Percentiles rank a stretch among this genome's conserved stretches.
Evolutionary conservation across 1,140 invertebrate species (phyloP).

Genomic region (Drosophila mayri): DNA sequence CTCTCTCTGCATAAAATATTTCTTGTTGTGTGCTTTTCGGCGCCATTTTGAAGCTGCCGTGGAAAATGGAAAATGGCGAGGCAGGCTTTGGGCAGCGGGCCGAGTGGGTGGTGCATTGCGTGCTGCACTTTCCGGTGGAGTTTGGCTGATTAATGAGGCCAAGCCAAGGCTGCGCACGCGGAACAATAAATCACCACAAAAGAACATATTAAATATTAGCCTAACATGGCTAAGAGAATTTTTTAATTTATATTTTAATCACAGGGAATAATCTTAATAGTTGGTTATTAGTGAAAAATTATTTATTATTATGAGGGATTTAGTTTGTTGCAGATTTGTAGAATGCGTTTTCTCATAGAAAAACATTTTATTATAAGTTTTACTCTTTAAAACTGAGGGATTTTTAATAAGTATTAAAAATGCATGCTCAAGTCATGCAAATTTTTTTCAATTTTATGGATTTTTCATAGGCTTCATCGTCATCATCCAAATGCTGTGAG

Average conservation of each 20-base stretch:
- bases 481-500: constrained; percentile 4
- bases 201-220: constrained; percentile 14
- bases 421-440: not conserved
- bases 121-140: constrained; percentile 35
- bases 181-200: constrained; percentile 34
- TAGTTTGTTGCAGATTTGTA: too few species aligned
- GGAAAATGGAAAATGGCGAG: constrained; percentile 30
- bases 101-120: constrained; percentile 52
- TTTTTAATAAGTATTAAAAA: too few species aligned
- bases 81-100: not conserved
- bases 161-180: constrained; percentile 33
- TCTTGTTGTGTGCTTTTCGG: constrained; percentile 77
- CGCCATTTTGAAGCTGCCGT: constrained; percentile 63
- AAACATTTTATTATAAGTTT: too few species aligned
- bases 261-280: constrained; percentile 3
- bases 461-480: constrained; percentile 5
- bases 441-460: constrained; percentile 2
- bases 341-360: too few species aligned
- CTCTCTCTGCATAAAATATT: constrained; percentile 52
- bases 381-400: too few species aligned
- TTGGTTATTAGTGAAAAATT: not conserved
- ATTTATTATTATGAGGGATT: not conserved
- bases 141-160: constrained; percentile 68
- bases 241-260: constrained; percentile 20
- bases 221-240: constrained; percentile 12